Percentiles rank a stretch among this genome's conserved stretches.
These are phyloP conservation scores for Miichthys miiuy DNA, from an alignment of 2,797 vertebrate genomes.

Conservation along the genomic window DNA sequence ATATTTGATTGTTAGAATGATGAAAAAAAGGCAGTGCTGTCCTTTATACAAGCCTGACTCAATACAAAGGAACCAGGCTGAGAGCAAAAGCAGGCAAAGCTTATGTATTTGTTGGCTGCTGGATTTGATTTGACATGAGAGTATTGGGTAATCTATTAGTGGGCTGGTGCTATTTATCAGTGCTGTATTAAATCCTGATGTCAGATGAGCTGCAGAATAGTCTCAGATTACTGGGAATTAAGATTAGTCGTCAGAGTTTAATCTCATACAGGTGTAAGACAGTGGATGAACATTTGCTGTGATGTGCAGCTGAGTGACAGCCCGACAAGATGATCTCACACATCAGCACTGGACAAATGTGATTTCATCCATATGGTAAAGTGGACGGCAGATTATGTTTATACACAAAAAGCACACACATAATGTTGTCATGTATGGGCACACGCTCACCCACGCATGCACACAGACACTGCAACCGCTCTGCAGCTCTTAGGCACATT, in stretches of 20 bases:
- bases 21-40: constrained; percentile 7
- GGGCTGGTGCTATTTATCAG: constrained; percentile 60
- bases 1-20: constrained; percentile 9
- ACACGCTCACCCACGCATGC: constrained; percentile 3
- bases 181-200: constrained; percentile 63
- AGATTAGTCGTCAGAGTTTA: constrained; percentile 67
- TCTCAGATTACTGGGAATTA: constrained; percentile 74
- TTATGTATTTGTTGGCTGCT: constrained; percentile 42
- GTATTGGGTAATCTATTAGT: constrained; percentile 68
- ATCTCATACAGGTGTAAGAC: constrained; percentile 73
- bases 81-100: constrained; percentile 37
- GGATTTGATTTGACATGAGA: constrained; percentile 66
- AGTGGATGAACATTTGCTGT: constrained; percentile 62
- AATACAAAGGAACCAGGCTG: constrained; percentile 27
- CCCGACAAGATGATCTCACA: constrained; percentile 43
- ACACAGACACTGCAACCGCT: background rate
- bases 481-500: background rate
- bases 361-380: constrained; percentile 27
- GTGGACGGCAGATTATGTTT: constrained; percentile 12
- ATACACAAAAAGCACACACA: constrained; percentile 10
- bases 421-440: constrained; percentile 7
- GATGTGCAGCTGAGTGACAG: constrained; percentile 50
- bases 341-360: constrained; percentile 6
- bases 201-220: constrained; percentile 63
- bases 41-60: constrained; percentile 22